Conservation (phyloP, 2,113 vertebrate species). For the Falcunculus frontatus region DNA sequence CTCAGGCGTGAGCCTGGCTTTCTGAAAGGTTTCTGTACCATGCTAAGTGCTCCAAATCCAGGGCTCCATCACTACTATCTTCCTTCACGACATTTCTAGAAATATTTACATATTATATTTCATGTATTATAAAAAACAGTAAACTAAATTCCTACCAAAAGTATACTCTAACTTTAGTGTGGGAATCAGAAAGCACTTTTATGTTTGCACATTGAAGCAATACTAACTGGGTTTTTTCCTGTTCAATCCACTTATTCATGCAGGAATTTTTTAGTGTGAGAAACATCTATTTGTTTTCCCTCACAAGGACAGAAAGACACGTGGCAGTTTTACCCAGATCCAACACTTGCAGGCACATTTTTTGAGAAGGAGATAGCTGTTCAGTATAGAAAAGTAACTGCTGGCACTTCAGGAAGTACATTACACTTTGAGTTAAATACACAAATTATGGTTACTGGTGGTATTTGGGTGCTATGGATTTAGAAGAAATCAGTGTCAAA, state of each 20-base stretch:
- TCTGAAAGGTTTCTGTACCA: not conserved
- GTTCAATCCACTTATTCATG: not conserved
- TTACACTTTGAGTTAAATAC: not conserved
- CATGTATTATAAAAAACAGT: not conserved
- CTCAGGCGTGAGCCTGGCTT: not conserved
- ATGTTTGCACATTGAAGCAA: not conserved
- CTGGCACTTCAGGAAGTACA: not conserved
- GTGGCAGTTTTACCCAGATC: not conserved
- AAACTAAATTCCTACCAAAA: not conserved
- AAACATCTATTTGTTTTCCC: not conserved
- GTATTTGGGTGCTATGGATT: not conserved
- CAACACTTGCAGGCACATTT: not conserved
- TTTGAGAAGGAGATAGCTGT: not conserved
- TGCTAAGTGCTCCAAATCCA: not conserved
- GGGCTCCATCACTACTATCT: not conserved
- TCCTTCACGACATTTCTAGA: not conserved
- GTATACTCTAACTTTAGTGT: not conserved
- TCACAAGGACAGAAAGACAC: not conserved
- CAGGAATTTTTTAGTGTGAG: not conserved
- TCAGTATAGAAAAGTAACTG: not conserved
- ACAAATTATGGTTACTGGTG: not conserved
- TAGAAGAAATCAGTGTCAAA: not conserved
- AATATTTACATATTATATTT: not conserved
- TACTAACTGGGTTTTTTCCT: not conserved
- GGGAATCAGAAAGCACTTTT: not conserved